A percentile compares a stretch with the other conserved stretches of the same genome.
Evolutionary conservation across 2,888 invertebrate genomes (phyloP).

Genomic region (Chloroclysta siterata): DNA sequence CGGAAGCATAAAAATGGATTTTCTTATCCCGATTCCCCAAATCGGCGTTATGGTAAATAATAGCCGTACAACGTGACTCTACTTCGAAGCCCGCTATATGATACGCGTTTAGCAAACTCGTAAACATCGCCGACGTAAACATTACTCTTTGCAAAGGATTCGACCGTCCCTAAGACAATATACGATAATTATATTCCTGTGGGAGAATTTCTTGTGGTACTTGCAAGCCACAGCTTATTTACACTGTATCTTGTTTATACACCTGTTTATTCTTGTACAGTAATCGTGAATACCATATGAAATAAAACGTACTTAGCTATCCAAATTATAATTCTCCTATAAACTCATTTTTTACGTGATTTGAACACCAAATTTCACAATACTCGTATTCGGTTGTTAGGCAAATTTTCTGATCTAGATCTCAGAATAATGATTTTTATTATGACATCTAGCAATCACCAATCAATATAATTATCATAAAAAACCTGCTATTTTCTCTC

Average conservation of each 20-base stretch:
- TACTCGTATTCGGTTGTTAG: too few relatives aligned
- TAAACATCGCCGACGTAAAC: slow-evolving; percentile 40
- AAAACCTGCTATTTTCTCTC: too few relatives aligned
- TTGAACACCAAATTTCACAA: too few relatives aligned
- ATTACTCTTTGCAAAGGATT: slow-evolving; percentile 44
- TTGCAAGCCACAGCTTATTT: slow-evolving; percentile 7
- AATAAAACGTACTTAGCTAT: too few relatives aligned
- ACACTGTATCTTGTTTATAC: neutral
- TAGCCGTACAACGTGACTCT: slow-evolving; percentile 25
- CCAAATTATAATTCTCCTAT: too few relatives aligned
- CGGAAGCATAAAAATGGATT: too few relatives aligned
- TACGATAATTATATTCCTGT: slow-evolving; percentile 38
- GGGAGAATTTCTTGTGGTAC: slow-evolving; percentile 25
- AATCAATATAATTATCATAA: too few relatives aligned
- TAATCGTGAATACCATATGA: too few relatives aligned
- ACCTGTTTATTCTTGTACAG: neutral
- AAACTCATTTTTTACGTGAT: too few relatives aligned
- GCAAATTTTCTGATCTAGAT: too few relatives aligned
- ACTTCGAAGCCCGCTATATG: slow-evolving; percentile 25
- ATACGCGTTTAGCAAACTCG: slow-evolving; percentile 38
- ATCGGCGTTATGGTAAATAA: slow-evolving; percentile 15
- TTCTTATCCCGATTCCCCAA: slow-evolving; percentile 1
- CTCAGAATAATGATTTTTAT: too few relatives aligned
- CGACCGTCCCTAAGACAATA: slow-evolving; percentile 41
- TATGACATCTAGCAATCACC: too few relatives aligned